Evolutionary conservation across 2,888 invertebrate species (phyloP).

Genomic region (Epistrophe eligans): DNA sequence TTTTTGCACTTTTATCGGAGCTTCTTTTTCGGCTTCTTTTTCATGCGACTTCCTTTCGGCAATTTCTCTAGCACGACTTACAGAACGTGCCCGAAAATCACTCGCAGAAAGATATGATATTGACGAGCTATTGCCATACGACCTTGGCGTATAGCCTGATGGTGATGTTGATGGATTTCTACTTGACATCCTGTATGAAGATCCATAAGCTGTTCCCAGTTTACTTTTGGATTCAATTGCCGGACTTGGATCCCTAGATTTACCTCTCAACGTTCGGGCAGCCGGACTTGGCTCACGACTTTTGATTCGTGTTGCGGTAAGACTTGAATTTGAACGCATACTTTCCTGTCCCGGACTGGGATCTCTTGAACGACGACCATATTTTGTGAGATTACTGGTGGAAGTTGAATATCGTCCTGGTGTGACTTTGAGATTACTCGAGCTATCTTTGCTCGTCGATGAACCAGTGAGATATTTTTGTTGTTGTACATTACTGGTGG

Average conservation of each 20-base stretch:
- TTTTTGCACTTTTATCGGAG: constrained; percentile 79
- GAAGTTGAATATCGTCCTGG: constrained; percentile 75
- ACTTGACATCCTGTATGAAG: constrained; percentile 78
- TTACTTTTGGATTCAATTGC: constrained; percentile 82
- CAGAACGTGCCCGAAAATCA: constrained; percentile 82
- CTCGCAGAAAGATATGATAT: constrained; percentile 82
- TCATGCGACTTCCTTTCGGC: constrained; percentile 84
- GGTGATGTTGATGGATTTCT: constrained; percentile 74
- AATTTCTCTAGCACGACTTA: constrained; percentile 80
- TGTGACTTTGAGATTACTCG: constrained; percentile 47
- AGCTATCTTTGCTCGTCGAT: constrained; percentile 49
- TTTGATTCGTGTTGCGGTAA: constrained; percentile 77
- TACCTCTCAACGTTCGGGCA: constrained; percentile 79
- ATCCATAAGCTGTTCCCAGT: constrained; percentile 75
- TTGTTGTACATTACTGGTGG: constrained; percentile 57
- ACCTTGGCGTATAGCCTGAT: constrained; percentile 74
- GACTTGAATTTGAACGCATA: constrained; percentile 79
- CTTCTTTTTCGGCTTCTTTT: constrained; percentile 79
- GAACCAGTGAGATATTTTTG: constrained; percentile 48
- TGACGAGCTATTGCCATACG: constrained; percentile 75
- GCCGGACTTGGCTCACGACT: constrained; percentile 87
- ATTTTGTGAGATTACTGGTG: constrained; percentile 79
- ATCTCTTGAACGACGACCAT: constrained; percentile 81
- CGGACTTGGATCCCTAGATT: constrained; percentile 85
- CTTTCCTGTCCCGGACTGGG: constrained; percentile 82